Base-by-base conservation (phyloP, 2,888 invertebrate species). In the Aphidoletes aphidimyza region DNA sequence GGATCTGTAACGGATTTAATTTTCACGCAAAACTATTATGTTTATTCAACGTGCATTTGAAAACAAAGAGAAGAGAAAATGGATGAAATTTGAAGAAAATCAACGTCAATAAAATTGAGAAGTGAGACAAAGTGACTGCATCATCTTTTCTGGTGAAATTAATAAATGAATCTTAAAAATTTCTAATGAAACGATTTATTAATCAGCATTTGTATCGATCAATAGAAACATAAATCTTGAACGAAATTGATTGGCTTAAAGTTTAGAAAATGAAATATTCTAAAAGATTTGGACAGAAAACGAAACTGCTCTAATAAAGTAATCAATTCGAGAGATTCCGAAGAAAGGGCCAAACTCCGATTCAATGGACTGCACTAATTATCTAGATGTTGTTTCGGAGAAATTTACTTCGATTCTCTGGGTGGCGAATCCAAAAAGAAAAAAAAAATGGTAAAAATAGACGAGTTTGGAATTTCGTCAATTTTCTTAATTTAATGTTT, bases 201-300 rank as follows among this genome's bases (percentile, higher is more conserved):
- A 69, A 69, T 69, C 69, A 69, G 34, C 69, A 69, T 69, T 69
- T 69, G 69, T 69, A 69, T 17, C 69, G 69, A 69, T 69, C 69
- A 69, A 69, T 30, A 11, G 69, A 34, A 2, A n/a, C 69, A 69
- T 69, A 69, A 69, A 69, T 69, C 69, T 69, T n/a, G 42, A 14
- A 42, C 11, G 8, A 22, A 54, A 54, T 69, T 69, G 69, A 30
- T n/a, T 34, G 30, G 69, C 5, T 47, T 14, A 8, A 69, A 30
- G 30, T 30, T 30, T 9, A 34, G 14, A 69, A 30, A 30, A 47
- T 14, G 17, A 47, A 47, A n/a, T n/a, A n/a, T n/a, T n/a, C n/a
- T 14, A 42, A 42, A 42, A 9, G 6, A 42, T 9, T 42, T 14
- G 22, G 6, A 54, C 22, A 54, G 2, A 26, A 30, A 3, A 30